Conservation (phyloP, 2,797 vertebrate genomes). For the Macropus fuliginosus region DNA sequence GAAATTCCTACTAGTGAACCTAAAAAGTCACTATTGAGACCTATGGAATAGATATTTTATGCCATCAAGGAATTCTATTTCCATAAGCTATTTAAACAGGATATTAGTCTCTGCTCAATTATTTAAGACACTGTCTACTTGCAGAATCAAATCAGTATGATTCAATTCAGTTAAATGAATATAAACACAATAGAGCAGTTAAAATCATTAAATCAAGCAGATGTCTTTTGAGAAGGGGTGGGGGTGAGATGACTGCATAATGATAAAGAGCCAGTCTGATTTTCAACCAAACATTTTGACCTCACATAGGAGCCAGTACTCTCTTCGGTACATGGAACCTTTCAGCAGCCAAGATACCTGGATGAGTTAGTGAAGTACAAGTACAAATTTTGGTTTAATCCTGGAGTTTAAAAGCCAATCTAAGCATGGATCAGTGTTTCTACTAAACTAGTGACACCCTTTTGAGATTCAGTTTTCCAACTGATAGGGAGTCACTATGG, state of each 20-base stretch:
- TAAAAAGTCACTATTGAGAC: neutral
- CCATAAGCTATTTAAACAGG: neutral
- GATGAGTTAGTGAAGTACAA: constrained; percentile 68
- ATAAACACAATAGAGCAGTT: neutral
- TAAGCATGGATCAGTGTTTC: constrained; percentile 72
- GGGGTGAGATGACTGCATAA: neutral
- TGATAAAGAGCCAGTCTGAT: neutral
- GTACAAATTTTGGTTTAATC: constrained; percentile 70
- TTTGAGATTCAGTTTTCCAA: constrained; percentile 76
- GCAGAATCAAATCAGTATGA: neutral
- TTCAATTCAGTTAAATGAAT: neutral
- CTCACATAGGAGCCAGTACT: neutral
- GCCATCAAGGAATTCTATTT: neutral
- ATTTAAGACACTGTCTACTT: neutral
- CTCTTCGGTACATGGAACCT: neutral
- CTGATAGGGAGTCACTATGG: constrained; percentile 71
- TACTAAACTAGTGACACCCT: constrained; percentile 74
- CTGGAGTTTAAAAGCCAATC: constrained; percentile 77
- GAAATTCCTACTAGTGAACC: neutral
- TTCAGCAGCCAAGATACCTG: constrained; percentile 69
- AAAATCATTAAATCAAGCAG: neutral
- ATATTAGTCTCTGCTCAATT: neutral
- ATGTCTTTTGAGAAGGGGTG: neutral
- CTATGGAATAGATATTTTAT: neutral
- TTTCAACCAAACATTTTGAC: neutral